These are phyloP conservation scores for Lordiphosa mommai DNA, from an alignment of 1,140 invertebrate species.

Conservation along the genomic window DNA sequence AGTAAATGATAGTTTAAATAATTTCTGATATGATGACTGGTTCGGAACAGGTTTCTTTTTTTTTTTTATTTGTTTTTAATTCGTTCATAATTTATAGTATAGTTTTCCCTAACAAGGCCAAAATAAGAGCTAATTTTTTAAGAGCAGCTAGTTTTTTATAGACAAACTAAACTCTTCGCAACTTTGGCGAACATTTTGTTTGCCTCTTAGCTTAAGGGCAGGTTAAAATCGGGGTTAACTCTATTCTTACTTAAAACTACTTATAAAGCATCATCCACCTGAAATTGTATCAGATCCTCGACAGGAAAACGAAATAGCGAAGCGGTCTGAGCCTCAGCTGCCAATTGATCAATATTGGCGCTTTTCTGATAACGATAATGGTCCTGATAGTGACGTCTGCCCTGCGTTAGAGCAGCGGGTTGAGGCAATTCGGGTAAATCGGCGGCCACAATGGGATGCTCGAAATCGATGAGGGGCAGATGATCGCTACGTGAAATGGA, in stretches of 20 bases:
- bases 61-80: no score
- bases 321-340: conserved; percentile 67
- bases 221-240: no score
- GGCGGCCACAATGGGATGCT: conserved; percentile 73
- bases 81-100: no score
- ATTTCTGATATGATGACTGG: no score
- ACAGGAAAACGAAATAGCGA: conserved; percentile 74
- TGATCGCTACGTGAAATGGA: conserved; percentile 70
- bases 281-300: conserved; percentile 75
- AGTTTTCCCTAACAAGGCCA: no score
- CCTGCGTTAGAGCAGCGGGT: conserved; percentile 34
- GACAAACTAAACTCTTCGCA: no score
- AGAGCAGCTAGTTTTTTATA: no score
- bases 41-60: no score
- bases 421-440: conserved; percentile 40
- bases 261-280: conserved; percentile 72
- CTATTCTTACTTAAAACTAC: not conserved
- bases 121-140: no score
- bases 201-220: no score
- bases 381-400: conserved; percentile 23
- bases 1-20: no score
- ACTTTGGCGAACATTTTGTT: no score
- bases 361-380: conserved; percentile 49
- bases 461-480: conserved; percentile 63
- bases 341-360: conserved; percentile 64